Conservation (phyloP, 1,140 invertebrate genomes). For the Micrasema longulum region DNA sequence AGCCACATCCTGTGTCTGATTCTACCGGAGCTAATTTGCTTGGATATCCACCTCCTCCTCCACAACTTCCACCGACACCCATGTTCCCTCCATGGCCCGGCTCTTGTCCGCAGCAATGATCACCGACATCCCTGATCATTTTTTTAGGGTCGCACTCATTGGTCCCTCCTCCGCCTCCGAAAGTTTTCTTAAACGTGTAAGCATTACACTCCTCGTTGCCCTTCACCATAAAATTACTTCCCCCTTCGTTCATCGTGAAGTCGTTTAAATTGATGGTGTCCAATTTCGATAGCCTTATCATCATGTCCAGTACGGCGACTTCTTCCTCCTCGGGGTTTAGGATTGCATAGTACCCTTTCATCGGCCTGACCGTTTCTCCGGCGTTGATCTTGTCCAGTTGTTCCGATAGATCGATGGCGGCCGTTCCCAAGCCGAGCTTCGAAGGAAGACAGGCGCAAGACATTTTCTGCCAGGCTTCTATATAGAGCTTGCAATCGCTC, state of each 20-base stretch:
- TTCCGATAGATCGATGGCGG: background rate
- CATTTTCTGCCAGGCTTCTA: conserved; percentile 27
- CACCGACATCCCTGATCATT: conserved; percentile 22
- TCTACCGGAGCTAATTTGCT: background rate
- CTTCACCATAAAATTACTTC: conserved; percentile 13
- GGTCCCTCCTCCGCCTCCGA: background rate
- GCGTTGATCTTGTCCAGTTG: conserved; percentile 13
- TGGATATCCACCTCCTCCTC: conserved; percentile 11
- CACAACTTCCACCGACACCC: background rate
- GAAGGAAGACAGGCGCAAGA: conserved; percentile 28
- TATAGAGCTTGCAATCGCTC: background rate
- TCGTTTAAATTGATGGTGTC: conserved; percentile 19
- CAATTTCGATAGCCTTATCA: conserved; percentile 30
- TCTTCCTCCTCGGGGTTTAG: conserved; percentile 15
- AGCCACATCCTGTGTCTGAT: conserved; percentile 15
- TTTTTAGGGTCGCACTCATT: conserved; percentile 7
- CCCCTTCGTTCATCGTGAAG: conserved; percentile 3
- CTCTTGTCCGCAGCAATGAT: conserved; percentile 8
- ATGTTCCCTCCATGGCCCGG: background rate
- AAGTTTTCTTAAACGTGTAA: conserved; percentile 19
- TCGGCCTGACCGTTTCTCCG: conserved; percentile 16
- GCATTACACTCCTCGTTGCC: background rate
- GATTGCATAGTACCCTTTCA: conserved; percentile 21
- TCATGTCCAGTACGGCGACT: conserved; percentile 16
- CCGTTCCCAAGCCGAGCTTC: conserved; percentile 6